A percentile compares a stretch with the other conserved stretches of the same genome.
Conservation (phyloP, 1,140 invertebrate species). For the Drosophila arizonae region DNA sequence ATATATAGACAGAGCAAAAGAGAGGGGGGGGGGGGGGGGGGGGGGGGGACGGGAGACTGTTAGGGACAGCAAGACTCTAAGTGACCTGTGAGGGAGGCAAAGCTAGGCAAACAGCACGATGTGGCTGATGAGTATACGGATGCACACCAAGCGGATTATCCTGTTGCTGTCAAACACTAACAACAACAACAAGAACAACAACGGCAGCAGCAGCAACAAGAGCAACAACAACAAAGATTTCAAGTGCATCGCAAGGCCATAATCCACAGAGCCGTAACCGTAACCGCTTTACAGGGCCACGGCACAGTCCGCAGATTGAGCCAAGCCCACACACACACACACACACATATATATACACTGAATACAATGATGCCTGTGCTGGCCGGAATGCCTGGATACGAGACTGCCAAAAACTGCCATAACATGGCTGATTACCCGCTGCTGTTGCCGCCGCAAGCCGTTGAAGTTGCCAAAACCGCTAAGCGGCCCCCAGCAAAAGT, state of each 20-base stretch:
- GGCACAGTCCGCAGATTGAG: slow-evolving; percentile 28
- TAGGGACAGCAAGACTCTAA: background rate
- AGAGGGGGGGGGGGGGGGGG: background rate
- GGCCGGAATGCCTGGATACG: slow-evolving; percentile 14
- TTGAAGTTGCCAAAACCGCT: slow-evolving; percentile 48
- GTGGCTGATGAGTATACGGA: slow-evolving; percentile 40
- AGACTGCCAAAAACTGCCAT: slow-evolving; percentile 49
- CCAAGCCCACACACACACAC: slow-evolving; percentile 9
- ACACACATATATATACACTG: background rate
- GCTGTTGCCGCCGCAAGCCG: slow-evolving; percentile 33
- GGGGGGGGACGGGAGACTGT: too few species aligned
- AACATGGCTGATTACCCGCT: slow-evolving; percentile 50
- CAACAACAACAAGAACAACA: slow-evolving; percentile 7
- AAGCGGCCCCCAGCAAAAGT: slow-evolving; percentile 46
- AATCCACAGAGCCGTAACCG: slow-evolving; percentile 42
- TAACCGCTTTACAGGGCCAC: slow-evolving; percentile 46
- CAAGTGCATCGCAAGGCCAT: slow-evolving; percentile 50
- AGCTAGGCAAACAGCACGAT: background rate
- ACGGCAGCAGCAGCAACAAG: background rate
- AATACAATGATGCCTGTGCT: background rate
- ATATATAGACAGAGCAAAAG: background rate
- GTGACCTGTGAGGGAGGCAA: background rate
- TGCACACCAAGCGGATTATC: slow-evolving; percentile 48
- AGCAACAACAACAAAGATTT: slow-evolving; percentile 32
- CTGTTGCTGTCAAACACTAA: slow-evolving; percentile 47